phyloP scores from a whole-genome alignment of 2,113 vertebrate species.

The Tinamus guttatus region DNA sequence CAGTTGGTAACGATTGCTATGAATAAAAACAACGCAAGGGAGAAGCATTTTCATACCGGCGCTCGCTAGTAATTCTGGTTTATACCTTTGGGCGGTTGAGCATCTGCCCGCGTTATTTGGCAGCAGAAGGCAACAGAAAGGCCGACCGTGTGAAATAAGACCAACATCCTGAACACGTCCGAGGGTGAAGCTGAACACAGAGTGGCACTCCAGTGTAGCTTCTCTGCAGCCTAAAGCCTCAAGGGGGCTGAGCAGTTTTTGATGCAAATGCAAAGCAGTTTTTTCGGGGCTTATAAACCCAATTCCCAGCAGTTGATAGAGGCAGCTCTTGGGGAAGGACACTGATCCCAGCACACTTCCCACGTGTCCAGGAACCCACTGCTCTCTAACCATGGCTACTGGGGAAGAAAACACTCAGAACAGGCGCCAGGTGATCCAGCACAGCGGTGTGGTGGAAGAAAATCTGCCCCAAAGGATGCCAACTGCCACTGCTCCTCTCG shows the following conservation, averaged over 20 bases:
- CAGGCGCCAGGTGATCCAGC: background rate
- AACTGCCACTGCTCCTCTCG: background rate
- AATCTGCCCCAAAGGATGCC: background rate
- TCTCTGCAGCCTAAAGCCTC: background rate
- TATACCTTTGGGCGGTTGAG: background rate
- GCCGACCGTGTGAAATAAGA: background rate
- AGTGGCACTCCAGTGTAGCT: background rate
- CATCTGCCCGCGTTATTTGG: background rate
- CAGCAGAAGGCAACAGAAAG: conserved; percentile 17
- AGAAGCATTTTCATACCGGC: background rate
- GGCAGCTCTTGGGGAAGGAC: background rate
- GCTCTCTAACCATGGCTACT: background rate
- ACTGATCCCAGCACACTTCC: conserved; percentile 49
- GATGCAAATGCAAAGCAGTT: background rate
- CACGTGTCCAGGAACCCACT: background rate
- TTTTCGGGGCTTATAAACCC: conserved; percentile 7
- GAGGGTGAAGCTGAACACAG: conserved; percentile 5
- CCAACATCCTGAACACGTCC: background rate
- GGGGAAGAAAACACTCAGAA: background rate
- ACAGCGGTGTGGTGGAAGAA: background rate
- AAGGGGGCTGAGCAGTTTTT: background rate
- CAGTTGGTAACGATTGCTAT: background rate
- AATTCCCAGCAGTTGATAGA: background rate
- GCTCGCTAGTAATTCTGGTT: background rate
- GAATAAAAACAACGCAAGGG: background rate